Evolutionary conservation across 2,888 invertebrate species (phyloP).

Genomic region (Meandrusa payeni): DNA sequence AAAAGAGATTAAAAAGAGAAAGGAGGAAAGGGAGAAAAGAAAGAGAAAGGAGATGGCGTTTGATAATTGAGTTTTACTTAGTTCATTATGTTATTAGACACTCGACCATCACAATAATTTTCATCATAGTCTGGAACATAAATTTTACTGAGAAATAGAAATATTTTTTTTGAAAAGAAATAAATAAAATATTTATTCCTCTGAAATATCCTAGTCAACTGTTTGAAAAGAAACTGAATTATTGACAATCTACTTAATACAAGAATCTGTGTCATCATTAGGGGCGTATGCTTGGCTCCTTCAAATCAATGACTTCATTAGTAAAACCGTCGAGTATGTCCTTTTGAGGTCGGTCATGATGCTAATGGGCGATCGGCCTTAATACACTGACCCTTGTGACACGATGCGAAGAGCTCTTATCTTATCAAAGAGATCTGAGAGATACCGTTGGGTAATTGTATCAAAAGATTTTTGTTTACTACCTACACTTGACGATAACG

Average conservation of each 20-base stretch:
- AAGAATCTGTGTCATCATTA: slow-evolving; percentile 7
- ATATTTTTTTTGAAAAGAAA: too few relatives aligned
- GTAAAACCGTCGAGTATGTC: slow-evolving; percentile 16
- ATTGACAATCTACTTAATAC: not conserved
- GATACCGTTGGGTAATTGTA: not conserved
- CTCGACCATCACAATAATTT: too few relatives aligned
- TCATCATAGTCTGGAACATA: too few relatives aligned
- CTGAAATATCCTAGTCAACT: too few relatives aligned
- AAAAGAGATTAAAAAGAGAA: too few relatives aligned
- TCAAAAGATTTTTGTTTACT: not conserved
- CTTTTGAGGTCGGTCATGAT: slow-evolving; percentile 10
- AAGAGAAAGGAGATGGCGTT: too few relatives aligned
- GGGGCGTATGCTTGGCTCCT: slow-evolving; percentile 1
- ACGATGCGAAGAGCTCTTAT: slow-evolving; percentile 10
- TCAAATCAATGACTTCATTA: slow-evolving; percentile 20
- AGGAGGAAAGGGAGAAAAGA: too few relatives aligned
- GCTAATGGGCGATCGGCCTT: slow-evolving; percentile 15
- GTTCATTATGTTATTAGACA: too few relatives aligned
- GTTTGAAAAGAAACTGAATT: slow-evolving; percentile 2
- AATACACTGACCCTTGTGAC: slow-evolving; percentile 21
- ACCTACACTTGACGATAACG: too few relatives aligned
- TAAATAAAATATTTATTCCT: too few relatives aligned
- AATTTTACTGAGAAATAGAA: too few relatives aligned
- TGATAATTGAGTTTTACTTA: too few relatives aligned
- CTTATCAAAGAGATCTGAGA: not conserved